These are phyloP conservation scores for Emmelina monodactyla DNA, from an alignment of 2,888 invertebrate species.

Conservation along the genomic window DNA sequence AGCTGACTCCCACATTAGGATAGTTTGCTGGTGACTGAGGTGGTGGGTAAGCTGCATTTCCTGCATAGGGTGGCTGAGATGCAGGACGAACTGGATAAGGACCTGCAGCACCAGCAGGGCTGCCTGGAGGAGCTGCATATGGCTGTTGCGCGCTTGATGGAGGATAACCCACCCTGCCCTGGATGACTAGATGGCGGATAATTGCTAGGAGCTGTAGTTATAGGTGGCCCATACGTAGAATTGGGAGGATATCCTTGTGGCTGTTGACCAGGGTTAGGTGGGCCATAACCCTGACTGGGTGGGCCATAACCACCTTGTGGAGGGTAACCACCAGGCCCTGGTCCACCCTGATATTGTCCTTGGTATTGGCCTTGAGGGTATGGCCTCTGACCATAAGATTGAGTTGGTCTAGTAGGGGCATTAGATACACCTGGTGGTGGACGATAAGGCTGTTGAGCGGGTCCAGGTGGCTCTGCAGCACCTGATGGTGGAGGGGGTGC, in stretches of 20 bases:
- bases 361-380: slow-evolving; percentile 75
- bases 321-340: slow-evolving; percentile 67
- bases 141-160: slow-evolving; percentile 52
- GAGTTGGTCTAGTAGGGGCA: slow-evolving; percentile 69
- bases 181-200: slow-evolving; percentile 64
- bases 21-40: slow-evolving; percentile 50
- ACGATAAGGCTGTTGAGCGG: slow-evolving; percentile 56
- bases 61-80: slow-evolving; percentile 49
- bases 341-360: slow-evolving; percentile 63
- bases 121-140: slow-evolving; percentile 57
- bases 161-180: slow-evolving; percentile 50
- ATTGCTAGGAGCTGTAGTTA: slow-evolving; percentile 63
- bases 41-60: slow-evolving; percentile 54
- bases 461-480: slow-evolving; percentile 42
- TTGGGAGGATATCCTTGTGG: slow-evolving; percentile 74
- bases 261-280: slow-evolving; percentile 68
- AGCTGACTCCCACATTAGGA: slow-evolving; percentile 55
- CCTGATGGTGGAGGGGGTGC: slow-evolving; percentile 42
- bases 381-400: slow-evolving; percentile 73
- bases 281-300: slow-evolving; percentile 70
- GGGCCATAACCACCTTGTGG: slow-evolving; percentile 75
- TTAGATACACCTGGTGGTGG: slow-evolving; percentile 57
- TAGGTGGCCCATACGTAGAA: slow-evolving; percentile 69
- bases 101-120: slow-evolving; percentile 44
- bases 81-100: slow-evolving; percentile 53